Evolutionary conservation across 2,113 vertebrate species (phyloP).

Genomic region (Macquaria australasica): DNA sequence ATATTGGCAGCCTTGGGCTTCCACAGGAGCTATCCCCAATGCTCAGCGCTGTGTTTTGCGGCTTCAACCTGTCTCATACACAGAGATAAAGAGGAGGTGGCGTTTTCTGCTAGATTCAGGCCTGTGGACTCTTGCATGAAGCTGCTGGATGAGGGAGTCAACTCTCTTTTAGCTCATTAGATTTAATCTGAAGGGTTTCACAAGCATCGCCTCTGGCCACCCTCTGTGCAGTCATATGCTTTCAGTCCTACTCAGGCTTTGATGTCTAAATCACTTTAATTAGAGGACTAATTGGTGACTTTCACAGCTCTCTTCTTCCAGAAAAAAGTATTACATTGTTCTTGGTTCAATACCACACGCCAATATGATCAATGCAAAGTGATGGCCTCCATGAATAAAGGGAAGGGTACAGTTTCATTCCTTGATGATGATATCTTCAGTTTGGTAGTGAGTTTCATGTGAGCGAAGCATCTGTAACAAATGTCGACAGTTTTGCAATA

Average conservation of each 20-base stretch:
- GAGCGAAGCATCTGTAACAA: conserved; percentile 1
- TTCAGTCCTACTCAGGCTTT: conserved; percentile 7
- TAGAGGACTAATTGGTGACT: conserved; percentile 15
- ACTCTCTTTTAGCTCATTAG: neutral
- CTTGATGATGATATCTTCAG: neutral
- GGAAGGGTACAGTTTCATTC: neutral
- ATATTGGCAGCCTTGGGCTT: no score
- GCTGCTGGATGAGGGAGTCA: neutral
- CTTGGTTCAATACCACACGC: neutral
- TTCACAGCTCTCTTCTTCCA: neutral
- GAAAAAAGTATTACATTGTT: neutral
- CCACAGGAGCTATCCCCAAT: no score
- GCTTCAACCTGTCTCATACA: no score
- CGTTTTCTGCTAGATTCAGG: neutral
- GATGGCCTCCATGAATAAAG: neutral
- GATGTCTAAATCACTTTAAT: conserved; percentile 32
- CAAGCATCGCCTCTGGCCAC: conserved; percentile 14
- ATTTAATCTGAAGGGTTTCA: conserved; percentile 13
- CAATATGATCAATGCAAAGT: neutral
- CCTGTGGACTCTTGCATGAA: neutral
- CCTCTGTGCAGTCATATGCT: conserved; percentile 18
- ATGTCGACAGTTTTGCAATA: neutral
- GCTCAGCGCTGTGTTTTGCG: no score
- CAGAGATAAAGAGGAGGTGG: no score
- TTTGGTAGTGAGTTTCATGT: neutral